phyloP scores from a whole-genome alignment of 2,113 vertebrate species.

The Phalacrocorax pelagicus region DNA sequence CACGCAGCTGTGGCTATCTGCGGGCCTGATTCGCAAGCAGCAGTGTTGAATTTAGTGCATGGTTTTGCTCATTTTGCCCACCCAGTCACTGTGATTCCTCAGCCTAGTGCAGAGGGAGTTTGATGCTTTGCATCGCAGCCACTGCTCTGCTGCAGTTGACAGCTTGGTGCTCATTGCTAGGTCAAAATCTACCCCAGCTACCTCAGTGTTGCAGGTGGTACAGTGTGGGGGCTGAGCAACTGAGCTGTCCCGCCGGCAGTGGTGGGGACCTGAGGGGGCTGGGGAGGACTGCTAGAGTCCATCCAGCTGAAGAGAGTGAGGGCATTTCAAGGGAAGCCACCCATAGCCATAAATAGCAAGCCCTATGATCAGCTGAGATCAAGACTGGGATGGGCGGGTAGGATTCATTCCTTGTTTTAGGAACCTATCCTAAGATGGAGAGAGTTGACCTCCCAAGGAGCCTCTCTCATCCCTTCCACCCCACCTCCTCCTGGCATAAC shows the following conservation, averaged over 20 bases:
- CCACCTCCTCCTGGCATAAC: neutral
- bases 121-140: neutral
- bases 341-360: neutral
- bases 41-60: neutral
- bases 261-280: neutral
- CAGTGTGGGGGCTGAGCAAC: accelerated
- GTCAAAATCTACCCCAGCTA: neutral
- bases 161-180: neutral
- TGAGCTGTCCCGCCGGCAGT: neutral
- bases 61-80: neutral
- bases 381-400: neutral
- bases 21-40: neutral
- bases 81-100: neutral
- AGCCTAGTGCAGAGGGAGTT: neutral
- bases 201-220: neutral
- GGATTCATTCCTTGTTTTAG: neutral
- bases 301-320: neutral
- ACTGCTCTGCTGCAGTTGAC: neutral
- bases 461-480: neutral
- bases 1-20: neutral
- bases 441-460: neutral
- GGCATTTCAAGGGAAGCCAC: neutral
- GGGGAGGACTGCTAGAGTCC: neutral
- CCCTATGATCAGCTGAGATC: neutral
- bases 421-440: neutral